Evolutionary conservation across 1,140 invertebrate genomes (phyloP), one percentile per base, ranked within the genome.

Genomic region (Hirudo medicinalis): DNA sequence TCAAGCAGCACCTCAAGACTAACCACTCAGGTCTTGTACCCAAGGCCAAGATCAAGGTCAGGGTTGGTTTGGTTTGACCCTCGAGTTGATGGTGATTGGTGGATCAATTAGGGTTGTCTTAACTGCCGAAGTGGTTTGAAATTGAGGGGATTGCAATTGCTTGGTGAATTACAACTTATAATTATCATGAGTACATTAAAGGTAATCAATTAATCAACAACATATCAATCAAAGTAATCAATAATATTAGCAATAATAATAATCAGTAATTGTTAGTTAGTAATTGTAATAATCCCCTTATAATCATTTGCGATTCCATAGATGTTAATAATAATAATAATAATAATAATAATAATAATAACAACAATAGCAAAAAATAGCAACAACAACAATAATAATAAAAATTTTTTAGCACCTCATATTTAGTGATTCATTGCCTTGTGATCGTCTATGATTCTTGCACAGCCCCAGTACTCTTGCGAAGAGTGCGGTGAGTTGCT

Each of bases 291-390:
- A 6, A 36, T 36, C 32, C 2, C 32, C 32, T 3, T 5, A 2
- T 25, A 2, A 3, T 57, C 25, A 25, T 57, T 57, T 57, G 20
- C 9, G 9, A 9, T n/a, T 25, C 9, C 54, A 57, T 5, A 4
- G 11, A 32, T 32, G 1, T 19, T 63, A 63, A 11, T 63, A 63
- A 63, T 63, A 22, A 63, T 63, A 63, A 63, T n/a, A 63, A 63
- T 60, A 60, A 63, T 63, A 11, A 63, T 32, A 8, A 63, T 63
- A 2, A n/a, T 63, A 6, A 25, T 63, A 63, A 11, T 22, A 8
- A 25, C 15, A 63, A 25, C 19, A 63, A 6, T 63, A 63, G 19
- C 6, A n/a, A n/a, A n/a, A n/a, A 6, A 25, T 63, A 63, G 1
- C 19, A 8, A 25, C 15, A 63, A 25, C 19, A 63, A 6, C 17